Percentiles rank a stretch among this genome's conserved stretches.
phyloP scores from a whole-genome alignment of 2,797 vertebrate genomes.

The Sarcophilus harrisii region DNA sequence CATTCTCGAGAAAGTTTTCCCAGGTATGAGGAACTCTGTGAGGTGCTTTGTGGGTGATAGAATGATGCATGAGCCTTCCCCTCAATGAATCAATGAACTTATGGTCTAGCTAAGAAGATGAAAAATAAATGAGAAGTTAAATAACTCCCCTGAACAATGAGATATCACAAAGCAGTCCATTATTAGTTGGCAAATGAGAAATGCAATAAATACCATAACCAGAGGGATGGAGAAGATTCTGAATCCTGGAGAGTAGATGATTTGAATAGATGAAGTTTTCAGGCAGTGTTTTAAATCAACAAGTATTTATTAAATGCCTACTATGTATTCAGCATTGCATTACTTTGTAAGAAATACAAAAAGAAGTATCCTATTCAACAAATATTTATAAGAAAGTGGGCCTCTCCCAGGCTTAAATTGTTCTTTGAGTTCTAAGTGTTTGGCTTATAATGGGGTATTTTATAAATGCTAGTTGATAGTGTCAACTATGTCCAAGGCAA shows the following conservation, averaged over 20 bases:
- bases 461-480: not conserved
- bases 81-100: not conserved
- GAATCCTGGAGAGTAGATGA: not conserved
- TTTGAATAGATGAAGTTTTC: not conserved
- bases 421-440: not conserved
- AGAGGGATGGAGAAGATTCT: not conserved
- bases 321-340: not conserved
- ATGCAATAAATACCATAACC: not conserved
- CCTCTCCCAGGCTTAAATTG: not conserved
- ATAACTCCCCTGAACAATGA: not conserved
- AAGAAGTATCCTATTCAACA: not conserved
- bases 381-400: not conserved
- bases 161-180: not conserved
- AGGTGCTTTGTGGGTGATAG: not conserved
- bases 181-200: not conserved
- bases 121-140: not conserved
- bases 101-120: not conserved
- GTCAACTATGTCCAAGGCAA: not conserved
- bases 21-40: not conserved
- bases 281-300: not conserved
- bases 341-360: not conserved
- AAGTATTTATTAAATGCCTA: not conserved
- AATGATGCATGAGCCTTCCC: not conserved
- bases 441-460: not conserved
- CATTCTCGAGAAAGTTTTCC: not conserved